These are phyloP conservation scores for Trichonephila inaurata DNA, from an alignment of 1,140 invertebrate species.

Conservation along the genomic window DNA sequence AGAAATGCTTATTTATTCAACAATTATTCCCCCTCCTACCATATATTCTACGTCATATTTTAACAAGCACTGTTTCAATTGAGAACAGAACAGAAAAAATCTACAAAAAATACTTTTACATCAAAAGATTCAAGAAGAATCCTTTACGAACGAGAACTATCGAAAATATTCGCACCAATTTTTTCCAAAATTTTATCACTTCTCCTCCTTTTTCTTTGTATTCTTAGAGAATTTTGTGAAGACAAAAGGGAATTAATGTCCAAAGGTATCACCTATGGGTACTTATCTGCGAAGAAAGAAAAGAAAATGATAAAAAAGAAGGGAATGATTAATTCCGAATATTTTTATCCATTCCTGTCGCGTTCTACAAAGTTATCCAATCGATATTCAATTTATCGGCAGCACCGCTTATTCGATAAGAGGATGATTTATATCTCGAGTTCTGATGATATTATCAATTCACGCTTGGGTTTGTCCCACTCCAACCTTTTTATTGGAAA, in stretches of 20 bases:
- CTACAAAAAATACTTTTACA: too few species aligned
- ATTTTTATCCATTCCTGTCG: neutral
- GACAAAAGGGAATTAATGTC: neutral
- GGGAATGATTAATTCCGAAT: neutral
- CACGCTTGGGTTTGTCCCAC: neutral
- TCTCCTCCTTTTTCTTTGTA: too few species aligned
- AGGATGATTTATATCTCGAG: neutral
- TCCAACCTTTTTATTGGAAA: neutral
- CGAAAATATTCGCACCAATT: too few species aligned
- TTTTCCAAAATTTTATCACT: too few species aligned
- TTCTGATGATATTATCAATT: slow-evolving; percentile 19
- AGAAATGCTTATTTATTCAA: too few species aligned
- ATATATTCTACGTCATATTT: too few species aligned
- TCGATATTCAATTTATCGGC: slow-evolving; percentile 23
- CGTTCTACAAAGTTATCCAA: neutral
- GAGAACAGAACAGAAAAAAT: too few species aligned
- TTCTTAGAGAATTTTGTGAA: too few species aligned
- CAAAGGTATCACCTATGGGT: neutral
- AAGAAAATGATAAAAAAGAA: neutral
- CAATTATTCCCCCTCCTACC: too few species aligned
- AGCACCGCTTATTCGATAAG: neutral
- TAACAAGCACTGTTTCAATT: too few species aligned
- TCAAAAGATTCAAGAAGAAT: too few species aligned
- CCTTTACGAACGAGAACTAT: too few species aligned
- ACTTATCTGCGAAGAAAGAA: neutral